Conservation (phyloP, 2,888 invertebrate species). For the Cheilosia impressa region DNA sequence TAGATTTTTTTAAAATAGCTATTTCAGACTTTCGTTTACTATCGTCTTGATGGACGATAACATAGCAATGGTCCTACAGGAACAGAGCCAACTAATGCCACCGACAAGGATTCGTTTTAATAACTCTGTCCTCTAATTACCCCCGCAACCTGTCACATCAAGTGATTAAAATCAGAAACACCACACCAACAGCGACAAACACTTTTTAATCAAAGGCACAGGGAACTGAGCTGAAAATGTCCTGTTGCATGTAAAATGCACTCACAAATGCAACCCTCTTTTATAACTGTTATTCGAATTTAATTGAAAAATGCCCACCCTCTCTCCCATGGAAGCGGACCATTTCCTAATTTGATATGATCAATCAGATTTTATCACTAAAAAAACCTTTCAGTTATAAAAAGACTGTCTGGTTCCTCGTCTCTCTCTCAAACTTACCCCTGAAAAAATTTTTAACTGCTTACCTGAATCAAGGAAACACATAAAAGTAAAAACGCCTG, state of each 20-base stretch:
- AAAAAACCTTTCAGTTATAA: slow-evolving; percentile 34
- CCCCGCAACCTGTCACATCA: slow-evolving; percentile 43
- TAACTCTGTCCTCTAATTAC: slow-evolving; percentile 19
- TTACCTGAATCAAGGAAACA: not conserved
- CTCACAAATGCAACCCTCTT: slow-evolving; percentile 34
- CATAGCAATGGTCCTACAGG: not conserved
- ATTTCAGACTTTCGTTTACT: not conserved
- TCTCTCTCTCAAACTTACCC: not conserved
- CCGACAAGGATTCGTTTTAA: slow-evolving; percentile 8
- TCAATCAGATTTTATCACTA: slow-evolving; percentile 62
- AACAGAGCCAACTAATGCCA: not conserved
- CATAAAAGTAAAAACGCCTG: slow-evolving; percentile 4
- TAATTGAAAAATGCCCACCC: slow-evolving; percentile 50
- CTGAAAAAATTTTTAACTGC: not conserved
- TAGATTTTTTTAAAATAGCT: too few relatives aligned
- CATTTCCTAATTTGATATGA: slow-evolving; percentile 58
- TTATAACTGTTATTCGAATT: slow-evolving; percentile 34
- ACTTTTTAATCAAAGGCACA: slow-evolving; percentile 2
- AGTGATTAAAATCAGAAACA: slow-evolving; percentile 44
- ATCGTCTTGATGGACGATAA: not conserved
- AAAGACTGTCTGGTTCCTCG: not conserved
- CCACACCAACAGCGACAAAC: slow-evolving; percentile 9
- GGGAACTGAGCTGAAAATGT: not conserved
- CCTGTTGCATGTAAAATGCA: slow-evolving; percentile 45
- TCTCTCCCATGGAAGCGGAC: slow-evolving; percentile 20